Percentiles rank a stretch among this genome's conserved stretches.
phyloP scores from a whole-genome alignment of 2,888 invertebrate species.

The Hymenopus coronatus region DNA sequence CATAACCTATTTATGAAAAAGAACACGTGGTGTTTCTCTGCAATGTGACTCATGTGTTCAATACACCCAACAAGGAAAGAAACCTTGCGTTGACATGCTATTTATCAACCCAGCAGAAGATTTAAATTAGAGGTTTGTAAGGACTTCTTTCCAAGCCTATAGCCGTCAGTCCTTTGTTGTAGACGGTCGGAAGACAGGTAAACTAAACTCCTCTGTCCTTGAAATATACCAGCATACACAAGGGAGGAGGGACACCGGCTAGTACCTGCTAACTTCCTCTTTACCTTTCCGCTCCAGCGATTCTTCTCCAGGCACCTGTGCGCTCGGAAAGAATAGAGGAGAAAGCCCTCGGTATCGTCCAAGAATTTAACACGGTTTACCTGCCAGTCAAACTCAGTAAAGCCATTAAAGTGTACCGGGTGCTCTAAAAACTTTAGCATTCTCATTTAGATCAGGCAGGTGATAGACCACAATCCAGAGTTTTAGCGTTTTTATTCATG shows the following conservation, averaged over 20 bases:
- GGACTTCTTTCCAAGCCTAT: neutral
- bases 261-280: neutral
- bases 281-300: slow-evolving; percentile 6
- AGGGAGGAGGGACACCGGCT: neutral
- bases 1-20: too few relatives aligned
- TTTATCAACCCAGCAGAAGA: too few relatives aligned
- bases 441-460: too few relatives aligned
- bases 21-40: too few relatives aligned
- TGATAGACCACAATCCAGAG: too few relatives aligned
- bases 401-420: neutral
- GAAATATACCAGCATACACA: neutral
- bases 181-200: neutral
- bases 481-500: too few relatives aligned
- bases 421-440: neutral
- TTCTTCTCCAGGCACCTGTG: neutral
- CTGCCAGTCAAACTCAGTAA: neutral
- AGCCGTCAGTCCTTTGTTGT: neutral
- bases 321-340: neutral
- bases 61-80: too few relatives aligned
- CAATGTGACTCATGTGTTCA: too few relatives aligned
- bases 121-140: too few relatives aligned
- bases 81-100: too few relatives aligned
- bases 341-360: neutral
- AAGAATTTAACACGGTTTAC: neutral
- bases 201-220: neutral